Conservation (phyloP, 2,888 invertebrate genomes). For the Emmelina monodactyla region DNA sequence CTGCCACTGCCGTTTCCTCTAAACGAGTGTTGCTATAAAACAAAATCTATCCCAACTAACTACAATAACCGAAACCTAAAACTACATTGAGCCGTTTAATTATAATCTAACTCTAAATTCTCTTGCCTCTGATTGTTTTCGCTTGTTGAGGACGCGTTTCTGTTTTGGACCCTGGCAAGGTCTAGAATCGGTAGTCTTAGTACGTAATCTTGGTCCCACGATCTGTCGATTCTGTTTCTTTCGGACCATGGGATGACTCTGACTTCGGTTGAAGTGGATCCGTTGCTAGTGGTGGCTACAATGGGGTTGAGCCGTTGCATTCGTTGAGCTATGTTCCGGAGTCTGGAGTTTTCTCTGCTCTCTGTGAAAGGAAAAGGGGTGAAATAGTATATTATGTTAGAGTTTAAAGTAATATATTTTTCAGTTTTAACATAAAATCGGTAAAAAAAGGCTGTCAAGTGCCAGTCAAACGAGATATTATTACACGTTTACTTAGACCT, state of each 20-base stretch:
- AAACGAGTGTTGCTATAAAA: too few species aligned
- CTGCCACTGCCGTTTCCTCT: too few species aligned
- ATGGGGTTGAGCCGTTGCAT: slow-evolving; percentile 39
- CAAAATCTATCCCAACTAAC: too few species aligned
- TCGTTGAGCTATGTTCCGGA: slow-evolving; percentile 35
- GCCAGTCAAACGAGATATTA: slow-evolving; percentile 29
- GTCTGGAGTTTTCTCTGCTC: slow-evolving; percentile 37
- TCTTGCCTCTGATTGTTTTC: neutral
- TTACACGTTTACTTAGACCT: too few species aligned
- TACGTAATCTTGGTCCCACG: slow-evolving; percentile 38
- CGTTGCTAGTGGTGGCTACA: slow-evolving; percentile 20
- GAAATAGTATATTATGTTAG: too few species aligned
- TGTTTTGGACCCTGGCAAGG: slow-evolving; percentile 28
- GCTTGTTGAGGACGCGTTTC: slow-evolving; percentile 6
- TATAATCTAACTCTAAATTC: neutral
- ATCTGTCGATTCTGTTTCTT: slow-evolving; percentile 25
- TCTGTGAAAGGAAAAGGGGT: too few species aligned
- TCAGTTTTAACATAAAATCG: too few species aligned
- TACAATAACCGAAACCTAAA: too few species aligned
- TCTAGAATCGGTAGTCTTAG: slow-evolving; percentile 38
- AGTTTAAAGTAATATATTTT: too few species aligned
- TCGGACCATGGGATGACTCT: slow-evolving; percentile 41
- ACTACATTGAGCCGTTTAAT: too few species aligned
- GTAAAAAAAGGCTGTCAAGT: too few species aligned
- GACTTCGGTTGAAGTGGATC: slow-evolving; percentile 15